phyloP scores from a whole-genome alignment of 2,888 invertebrate species.

The Cryptocheilus praepositus region DNA sequence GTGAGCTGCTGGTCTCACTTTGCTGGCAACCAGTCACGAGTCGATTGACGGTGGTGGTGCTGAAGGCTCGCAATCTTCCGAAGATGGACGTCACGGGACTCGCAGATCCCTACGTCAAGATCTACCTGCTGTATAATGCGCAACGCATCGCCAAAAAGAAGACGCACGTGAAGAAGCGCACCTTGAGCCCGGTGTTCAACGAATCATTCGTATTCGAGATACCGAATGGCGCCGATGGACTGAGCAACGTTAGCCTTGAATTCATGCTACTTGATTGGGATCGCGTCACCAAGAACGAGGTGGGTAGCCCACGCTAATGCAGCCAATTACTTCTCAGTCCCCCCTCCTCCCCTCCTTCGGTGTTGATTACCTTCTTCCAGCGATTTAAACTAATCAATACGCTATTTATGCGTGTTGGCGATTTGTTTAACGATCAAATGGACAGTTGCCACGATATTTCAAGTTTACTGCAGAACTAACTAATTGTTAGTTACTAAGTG shows the following conservation, averaged over 20 bases:
- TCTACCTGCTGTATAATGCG: constrained; percentile 97
- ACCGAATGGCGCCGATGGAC: constrained; percentile 85
- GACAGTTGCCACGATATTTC: too few species aligned
- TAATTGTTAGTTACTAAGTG: too few species aligned
- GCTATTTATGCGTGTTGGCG: too few species aligned
- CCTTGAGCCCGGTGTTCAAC: constrained; percentile 98
- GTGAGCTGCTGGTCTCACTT: constrained; percentile 95
- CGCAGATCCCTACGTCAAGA: constrained; percentile 98
- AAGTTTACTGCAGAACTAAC: too few species aligned
- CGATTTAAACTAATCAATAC: too few species aligned
- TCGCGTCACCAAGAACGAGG: constrained; percentile 97
- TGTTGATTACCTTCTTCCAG: too few species aligned
- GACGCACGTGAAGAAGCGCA: constrained; percentile 98
- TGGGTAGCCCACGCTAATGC: constrained; percentile 26
- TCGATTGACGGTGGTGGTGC: constrained; percentile 94
- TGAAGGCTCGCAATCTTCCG: constrained; percentile 97
- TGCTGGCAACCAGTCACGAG: constrained; percentile 99
- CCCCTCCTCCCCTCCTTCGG: too few species aligned
- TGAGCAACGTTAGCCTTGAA: constrained; percentile 90
- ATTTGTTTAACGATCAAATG: too few species aligned
- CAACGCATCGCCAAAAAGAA: constrained; percentile 99
- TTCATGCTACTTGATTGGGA: constrained; percentile 97
- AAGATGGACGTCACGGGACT: constrained; percentile 98
- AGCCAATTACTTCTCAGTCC: too few species aligned
- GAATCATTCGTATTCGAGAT: constrained; percentile 99